Base-by-base conservation (phyloP, 2,113 vertebrate genomes). In the Rhynchomys soricoides region DNA sequence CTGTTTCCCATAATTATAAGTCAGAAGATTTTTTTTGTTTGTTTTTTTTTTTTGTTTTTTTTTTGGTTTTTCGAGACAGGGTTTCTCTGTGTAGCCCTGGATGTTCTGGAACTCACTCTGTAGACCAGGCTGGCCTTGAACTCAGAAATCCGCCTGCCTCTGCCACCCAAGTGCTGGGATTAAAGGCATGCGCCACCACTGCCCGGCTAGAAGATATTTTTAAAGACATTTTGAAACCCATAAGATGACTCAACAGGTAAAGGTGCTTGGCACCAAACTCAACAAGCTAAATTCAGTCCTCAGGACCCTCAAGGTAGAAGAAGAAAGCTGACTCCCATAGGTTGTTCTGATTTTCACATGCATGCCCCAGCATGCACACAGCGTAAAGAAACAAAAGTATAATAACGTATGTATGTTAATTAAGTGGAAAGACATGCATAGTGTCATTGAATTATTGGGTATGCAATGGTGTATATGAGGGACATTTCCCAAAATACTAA, bases 401-500 rank as follows among this genome's bases (percentile, higher is more conserved):
- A 68, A 48, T 50, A 37, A 68, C 34, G 45, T 13, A 37, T 0
- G 13, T 31, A 1, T 34, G 22, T 26, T 50, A 68, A 43, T 31
- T 66, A 89, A 89, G 26, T 75, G 74, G n/a, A 50, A 95, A 90
- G 10, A 16, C 40, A n/a, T 45, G 24, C 26, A 10, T 55, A 24
- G 6, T 21, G 45, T 81, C n/a, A 50, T 9, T 71, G 77, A 57
- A 21, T 64, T 19, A 50, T 50, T 40, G 86, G 48, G 21, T 13
- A 7, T 57, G 13, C 82, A 75, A 24, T 78, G 15, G 43, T 59
- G 26, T n/a, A 71, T 16, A 5, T 26, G n/a, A 50, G 68, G 55
- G 73, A 86, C 88, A 87, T 89, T 91, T 97, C 74, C 64, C 62
- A 22, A 91, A 92, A 59, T 37, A 75, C 55, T 45, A 59, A 75